Percentiles rank a stretch among this genome's conserved stretches.
phyloP scores from a whole-genome alignment of 2,113 vertebrate genomes.

The Callospermophilus lateralis region DNA sequence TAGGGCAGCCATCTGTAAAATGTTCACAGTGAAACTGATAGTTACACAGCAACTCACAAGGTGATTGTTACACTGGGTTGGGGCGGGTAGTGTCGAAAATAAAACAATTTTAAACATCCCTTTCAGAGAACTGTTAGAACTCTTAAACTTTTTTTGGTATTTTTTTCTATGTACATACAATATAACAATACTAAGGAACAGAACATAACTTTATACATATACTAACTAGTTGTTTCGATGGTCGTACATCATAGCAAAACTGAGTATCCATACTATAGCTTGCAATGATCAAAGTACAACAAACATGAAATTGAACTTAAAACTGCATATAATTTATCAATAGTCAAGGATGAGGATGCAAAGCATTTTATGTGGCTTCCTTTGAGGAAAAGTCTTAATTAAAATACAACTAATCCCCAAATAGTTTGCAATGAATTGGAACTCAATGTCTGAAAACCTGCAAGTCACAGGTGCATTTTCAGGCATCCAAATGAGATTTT shows the following conservation, averaged over 20 bases:
- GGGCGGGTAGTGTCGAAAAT: too few species aligned
- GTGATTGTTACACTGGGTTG: neutral
- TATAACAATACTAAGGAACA: too few species aligned
- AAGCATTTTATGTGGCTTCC: neutral
- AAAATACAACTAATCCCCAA: neutral
- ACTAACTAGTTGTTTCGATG: too few species aligned
- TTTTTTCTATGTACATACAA: too few species aligned
- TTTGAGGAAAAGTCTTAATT: neutral
- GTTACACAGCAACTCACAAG: slow-evolving; percentile 17
- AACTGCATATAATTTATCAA: neutral
- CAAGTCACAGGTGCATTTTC: neutral
- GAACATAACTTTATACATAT: neutral
- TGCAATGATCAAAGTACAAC: neutral
- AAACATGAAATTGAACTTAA: neutral
- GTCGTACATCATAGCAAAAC: neutral
- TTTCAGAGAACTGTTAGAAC: neutral
- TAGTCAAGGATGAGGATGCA: neutral
- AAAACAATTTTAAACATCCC: too few species aligned
- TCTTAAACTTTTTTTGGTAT: too few species aligned
- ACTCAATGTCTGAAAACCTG: neutral
- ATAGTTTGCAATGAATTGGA: neutral
- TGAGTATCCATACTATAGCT: neutral
- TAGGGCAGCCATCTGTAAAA: slow-evolving; percentile 96
- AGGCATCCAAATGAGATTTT: slow-evolving; percentile 8
- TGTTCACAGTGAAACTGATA: slow-evolving; percentile 65